Conservation (phyloP, 2,888 invertebrate species). For the Sphecodes monilicornis region DNA sequence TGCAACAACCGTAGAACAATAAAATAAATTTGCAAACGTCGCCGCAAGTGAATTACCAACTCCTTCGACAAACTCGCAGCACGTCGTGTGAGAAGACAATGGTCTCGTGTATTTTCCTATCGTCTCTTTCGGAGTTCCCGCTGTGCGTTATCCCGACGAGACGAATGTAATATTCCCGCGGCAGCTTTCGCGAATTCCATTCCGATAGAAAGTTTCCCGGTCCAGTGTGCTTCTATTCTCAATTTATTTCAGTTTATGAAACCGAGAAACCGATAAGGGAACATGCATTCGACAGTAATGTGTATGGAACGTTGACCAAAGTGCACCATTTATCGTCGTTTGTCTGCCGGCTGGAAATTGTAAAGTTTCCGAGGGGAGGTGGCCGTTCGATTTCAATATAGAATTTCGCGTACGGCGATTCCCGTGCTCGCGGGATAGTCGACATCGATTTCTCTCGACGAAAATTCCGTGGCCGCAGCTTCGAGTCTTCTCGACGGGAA, state of each 20-base stretch:
- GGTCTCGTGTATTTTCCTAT: not conserved
- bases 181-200: not conserved
- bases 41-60: not conserved
- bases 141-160: not conserved
- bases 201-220: not conserved
- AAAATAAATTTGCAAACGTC: not conserved
- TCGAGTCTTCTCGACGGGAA: slow-evolving; percentile 12
- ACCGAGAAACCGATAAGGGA: slow-evolving; percentile 32
- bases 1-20: not conserved
- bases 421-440: slow-evolving; percentile 3
- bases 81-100: not conserved
- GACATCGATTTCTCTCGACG: slow-evolving; percentile 33
- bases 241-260: slow-evolving; percentile 44
- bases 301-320: slow-evolving; percentile 59
- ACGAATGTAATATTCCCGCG: slow-evolving; percentile 4
- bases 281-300: slow-evolving; percentile 29
- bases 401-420: slow-evolving; percentile 60
- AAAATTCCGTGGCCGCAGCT: slow-evolving; percentile 34
- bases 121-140: not conserved
- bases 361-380: slow-evolving; percentile 57
- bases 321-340: slow-evolving; percentile 58
- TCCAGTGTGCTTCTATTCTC: not conserved
- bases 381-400: slow-evolving; percentile 42
- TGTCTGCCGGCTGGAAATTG: slow-evolving; percentile 53
- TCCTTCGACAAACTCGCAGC: not conserved